Evolutionary conservation across 2,888 invertebrate species (phyloP), one percentile per base, ranked within the genome.

Genomic region (Holacanthella duospinosa): DNA sequence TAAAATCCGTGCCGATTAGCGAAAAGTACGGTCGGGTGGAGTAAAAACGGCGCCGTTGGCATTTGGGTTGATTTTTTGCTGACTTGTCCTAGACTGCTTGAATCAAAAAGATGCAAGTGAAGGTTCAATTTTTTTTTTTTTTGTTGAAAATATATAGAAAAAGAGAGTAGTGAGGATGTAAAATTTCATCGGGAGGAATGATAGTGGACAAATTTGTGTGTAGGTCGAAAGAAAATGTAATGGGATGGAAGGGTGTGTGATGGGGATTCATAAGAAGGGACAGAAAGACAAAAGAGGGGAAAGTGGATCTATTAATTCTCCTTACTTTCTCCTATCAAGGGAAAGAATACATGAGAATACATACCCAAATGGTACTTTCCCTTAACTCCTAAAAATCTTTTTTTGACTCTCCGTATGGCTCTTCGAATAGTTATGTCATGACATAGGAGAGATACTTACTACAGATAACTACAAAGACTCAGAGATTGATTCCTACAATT

Each of bases 231-330:
- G 16, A 9, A 48, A 48, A 48, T 48, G 6, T 48, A 48, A 48
- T 48, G 48, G 48, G 48, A 48, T 48, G 48, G 48, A 48, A 48
- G 48, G 21, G 48, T 21, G 48, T 4, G 48, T 48, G 48, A 48
- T 21, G 48, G 48, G 48, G 48, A 48, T 48, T 48, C 48, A 48
- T 48, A 48, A 48, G 48, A 48, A 48, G 48, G 48, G 48, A n/a
- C 36, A 16, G 36, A 21, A 48, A 48, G 48, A 48, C 48, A 48
- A 48, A n/a, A 21, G 48, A 48, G 4, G 48, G 48, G 21, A 48
- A 48, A 48, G 48, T 48, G 48, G 48, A 48, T 48, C 48, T 48
- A 48, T 48, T 48, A 48, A 48, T 48, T 21, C 48, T 48, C 48
- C n/a, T 21, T 48, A 48, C 21, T 4, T 21, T 9, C 21, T 48